Base-by-base conservation (phyloP, 1,140 invertebrate genomes). In the Micrasema minimum region DNA sequence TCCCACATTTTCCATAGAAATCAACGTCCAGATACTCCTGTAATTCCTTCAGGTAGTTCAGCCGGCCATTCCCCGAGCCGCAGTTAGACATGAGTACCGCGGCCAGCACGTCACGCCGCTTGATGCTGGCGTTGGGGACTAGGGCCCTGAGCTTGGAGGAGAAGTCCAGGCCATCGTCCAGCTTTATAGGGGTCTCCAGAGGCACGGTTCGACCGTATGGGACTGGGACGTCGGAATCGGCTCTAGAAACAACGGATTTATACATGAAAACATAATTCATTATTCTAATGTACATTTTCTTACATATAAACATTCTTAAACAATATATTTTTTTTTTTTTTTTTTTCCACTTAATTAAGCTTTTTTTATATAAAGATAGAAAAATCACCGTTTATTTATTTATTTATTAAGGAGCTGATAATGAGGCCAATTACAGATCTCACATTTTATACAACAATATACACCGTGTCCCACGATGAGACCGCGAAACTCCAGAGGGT, bases 161-260 rank as follows among this genome's bases (percentile, higher is more conserved):
- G 12, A 16, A 9, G 35, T 45, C 14, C 5, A 38, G 10, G 7
- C 9, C 2, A 11, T 35, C 23, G 2, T 65, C 18, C 18, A 67
- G 11, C 20, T 16, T 2, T 2, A 53, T 41, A 10, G 23, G 45
- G 12, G 12, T 31, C 9, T 18, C 20, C 51, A 76, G 72, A 2
- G 74, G 43, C 35, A 88, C 16, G 3, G 83, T 85, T 64, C 86
- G 77, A 10, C 87, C 89, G 71, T 90, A 90, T 3, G 88, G 87
- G 2, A 90, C 85, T 0, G 88, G 88, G n/a, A 90, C 81, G 68
- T 90, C 88, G 3, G 88, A 87, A 74, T 90, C 86, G 72, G 81
- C 81, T 67, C 85, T 82, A 64, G 14, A 79, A 78, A 46, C 26
- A 31, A 4, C 7, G 26, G n/a, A n/a, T n/a, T n/a, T n/a, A n/a